These are phyloP conservation scores for Drosophila eohydei DNA, from an alignment of 2,888 invertebrate species.

Conservation along the genomic window DNA sequence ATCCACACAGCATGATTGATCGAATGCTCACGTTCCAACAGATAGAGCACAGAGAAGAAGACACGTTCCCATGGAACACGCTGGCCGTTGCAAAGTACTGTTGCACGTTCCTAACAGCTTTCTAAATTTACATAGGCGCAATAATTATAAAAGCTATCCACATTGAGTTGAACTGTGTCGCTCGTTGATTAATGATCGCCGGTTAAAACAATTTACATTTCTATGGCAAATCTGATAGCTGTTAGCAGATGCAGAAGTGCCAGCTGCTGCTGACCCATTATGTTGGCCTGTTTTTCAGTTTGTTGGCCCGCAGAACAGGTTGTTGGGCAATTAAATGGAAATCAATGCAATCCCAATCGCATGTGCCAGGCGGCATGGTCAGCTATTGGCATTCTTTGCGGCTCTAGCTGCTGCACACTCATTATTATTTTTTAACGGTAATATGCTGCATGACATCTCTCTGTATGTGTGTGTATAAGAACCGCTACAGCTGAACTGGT, in stretches of 20 bases:
- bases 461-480: slow-evolving; percentile 22
- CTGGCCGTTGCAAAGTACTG: slow-evolving; percentile 35
- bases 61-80: slow-evolving; percentile 25
- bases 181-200: slow-evolving; percentile 59
- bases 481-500: slow-evolving; percentile 71
- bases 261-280: slow-evolving; percentile 62
- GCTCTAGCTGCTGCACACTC: slow-evolving; percentile 37
- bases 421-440: slow-evolving; percentile 79
- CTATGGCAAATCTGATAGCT: slow-evolving; percentile 18
- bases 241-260: slow-evolving; percentile 6
- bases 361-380: slow-evolving; percentile 16
- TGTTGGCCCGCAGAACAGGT: slow-evolving; percentile 14
- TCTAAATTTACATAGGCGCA: slow-evolving; percentile 81
- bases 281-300: slow-evolving; percentile 50
- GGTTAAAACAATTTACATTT: slow-evolving; percentile 62
- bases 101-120: slow-evolving; percentile 67
- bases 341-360: slow-evolving; percentile 64
- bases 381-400: slow-evolving; percentile 57
- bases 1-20: not conserved
- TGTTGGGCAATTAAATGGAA: slow-evolving; percentile 66
- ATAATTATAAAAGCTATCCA: slow-evolving; percentile 64
- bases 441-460: slow-evolving; percentile 67
- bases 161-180: slow-evolving; percentile 63
- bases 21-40: not conserved
- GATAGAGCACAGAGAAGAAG: not conserved